Conservation (phyloP, 2,113 vertebrate genomes). For the Psilopogon haemacephalus region DNA sequence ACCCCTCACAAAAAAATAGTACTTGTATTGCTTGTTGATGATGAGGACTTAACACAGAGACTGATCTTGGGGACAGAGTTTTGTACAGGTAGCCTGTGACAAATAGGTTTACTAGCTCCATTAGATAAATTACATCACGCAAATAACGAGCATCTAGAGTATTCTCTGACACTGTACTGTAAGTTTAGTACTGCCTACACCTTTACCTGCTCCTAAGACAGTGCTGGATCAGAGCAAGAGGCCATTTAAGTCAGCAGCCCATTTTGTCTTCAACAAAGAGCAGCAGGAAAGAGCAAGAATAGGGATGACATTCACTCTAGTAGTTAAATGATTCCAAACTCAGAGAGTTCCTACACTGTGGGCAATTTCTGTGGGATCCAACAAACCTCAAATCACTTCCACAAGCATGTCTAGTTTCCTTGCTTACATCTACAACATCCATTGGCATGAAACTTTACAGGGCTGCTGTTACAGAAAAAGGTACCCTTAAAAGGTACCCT, state of each 20-base stretch:
- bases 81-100: background rate
- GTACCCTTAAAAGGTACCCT: too few species aligned
- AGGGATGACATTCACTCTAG: background rate
- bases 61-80: accelerated
- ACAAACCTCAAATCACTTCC: background rate
- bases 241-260: background rate
- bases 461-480: background rate
- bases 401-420: background rate
- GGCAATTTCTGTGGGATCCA: background rate
- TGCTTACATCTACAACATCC: background rate
- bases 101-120: background rate
- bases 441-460: background rate
- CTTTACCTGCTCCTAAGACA: background rate
- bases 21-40: background rate
- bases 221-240: background rate
- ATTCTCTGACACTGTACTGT: background rate
- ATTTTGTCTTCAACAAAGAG: background rate
- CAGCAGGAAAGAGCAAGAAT: background rate
- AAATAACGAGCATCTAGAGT: background rate
- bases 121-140: background rate
- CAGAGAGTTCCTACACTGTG: background rate
- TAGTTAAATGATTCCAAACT: background rate
- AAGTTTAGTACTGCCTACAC: background rate
- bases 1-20: background rate
- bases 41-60: background rate